Evolutionary conservation across 2,113 vertebrate genomes (phyloP).

Genomic region (Etheostoma cragini): DNA sequence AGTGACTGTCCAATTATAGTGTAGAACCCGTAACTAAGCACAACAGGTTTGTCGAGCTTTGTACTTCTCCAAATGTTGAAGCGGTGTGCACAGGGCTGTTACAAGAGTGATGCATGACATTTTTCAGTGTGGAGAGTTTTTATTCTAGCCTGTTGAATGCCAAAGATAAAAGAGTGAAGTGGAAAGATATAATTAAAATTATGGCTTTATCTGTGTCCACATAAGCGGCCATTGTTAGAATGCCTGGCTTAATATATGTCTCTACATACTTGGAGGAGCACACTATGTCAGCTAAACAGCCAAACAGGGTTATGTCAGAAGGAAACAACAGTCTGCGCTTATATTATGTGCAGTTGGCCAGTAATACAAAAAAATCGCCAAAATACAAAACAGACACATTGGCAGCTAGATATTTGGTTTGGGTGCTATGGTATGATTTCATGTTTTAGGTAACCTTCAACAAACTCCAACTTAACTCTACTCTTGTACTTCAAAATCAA

Average conservation of each 20-base stretch:
- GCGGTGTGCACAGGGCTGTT: background rate
- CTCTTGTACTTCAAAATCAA: background rate
- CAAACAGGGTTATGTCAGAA: background rate
- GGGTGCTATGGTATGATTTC: background rate
- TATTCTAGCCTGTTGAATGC: background rate
- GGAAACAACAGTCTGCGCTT: background rate
- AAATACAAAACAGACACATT: background rate
- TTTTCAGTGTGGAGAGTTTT: background rate
- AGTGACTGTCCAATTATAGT: background rate
- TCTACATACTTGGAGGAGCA: background rate
- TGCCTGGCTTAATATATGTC: too few species aligned
- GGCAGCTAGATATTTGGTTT: too few species aligned
- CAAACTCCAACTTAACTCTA: constrained; percentile 9
- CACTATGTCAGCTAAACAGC: background rate
- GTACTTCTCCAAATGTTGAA: background rate
- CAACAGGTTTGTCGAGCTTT: background rate
- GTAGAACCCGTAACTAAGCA: background rate
- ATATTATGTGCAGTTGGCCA: background rate
- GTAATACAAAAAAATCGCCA: too few species aligned
- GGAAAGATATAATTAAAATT: background rate
- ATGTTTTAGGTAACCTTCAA: background rate
- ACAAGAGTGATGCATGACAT: background rate
- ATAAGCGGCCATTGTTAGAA: background rate
- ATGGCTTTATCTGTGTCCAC: background rate
- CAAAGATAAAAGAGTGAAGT: background rate